Evolutionary conservation across 2,888 invertebrate species (phyloP).

Genomic region (Coenonympha arcania): DNA sequence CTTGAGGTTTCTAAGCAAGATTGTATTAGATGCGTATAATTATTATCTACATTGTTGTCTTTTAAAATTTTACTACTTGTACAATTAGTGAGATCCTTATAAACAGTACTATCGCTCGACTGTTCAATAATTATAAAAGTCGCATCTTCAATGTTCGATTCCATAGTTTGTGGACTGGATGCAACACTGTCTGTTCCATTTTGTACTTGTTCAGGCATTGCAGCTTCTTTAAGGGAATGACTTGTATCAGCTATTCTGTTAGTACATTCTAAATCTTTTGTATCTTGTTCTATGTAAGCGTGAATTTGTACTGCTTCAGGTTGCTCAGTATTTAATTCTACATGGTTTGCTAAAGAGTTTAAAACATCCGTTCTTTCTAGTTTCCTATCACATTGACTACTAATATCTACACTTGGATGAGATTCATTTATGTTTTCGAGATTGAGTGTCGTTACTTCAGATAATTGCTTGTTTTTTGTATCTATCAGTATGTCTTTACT

Average conservation of each 20-base stretch:
- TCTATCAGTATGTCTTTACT: not conserved
- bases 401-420: conserved; percentile 13
- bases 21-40: conserved; percentile 36
- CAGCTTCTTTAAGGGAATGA: conserved; percentile 9
- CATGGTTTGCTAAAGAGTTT: conserved; percentile 1
- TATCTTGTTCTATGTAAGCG: conserved; percentile 31
- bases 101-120: conserved; percentile 41
- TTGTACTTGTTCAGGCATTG: conserved; percentile 58
- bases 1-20: conserved; percentile 36
- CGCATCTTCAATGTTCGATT: conserved; percentile 6
- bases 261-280: conserved; percentile 13
- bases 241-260: conserved; percentile 12
- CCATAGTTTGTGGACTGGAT: conserved; percentile 13
- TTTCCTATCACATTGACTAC: conserved; percentile 11
- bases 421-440: conserved; percentile 11
- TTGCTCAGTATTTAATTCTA: conserved; percentile 31
- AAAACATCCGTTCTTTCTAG: conserved; percentile 17
- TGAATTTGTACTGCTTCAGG: conserved; percentile 62
- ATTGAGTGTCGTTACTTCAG: not conserved
- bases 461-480: not conserved
- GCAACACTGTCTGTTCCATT: conserved; percentile 22
- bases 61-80: conserved; percentile 44
- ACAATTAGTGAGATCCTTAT: conserved; percentile 60
- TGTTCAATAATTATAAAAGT: conserved; percentile 22
- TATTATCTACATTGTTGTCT: conserved; percentile 34